A percentile compares a stretch with the other conserved stretches of the same genome.
Evolutionary conservation across 2,888 invertebrate genomes (phyloP).

Genomic region (Cepaea hortensis): DNA sequence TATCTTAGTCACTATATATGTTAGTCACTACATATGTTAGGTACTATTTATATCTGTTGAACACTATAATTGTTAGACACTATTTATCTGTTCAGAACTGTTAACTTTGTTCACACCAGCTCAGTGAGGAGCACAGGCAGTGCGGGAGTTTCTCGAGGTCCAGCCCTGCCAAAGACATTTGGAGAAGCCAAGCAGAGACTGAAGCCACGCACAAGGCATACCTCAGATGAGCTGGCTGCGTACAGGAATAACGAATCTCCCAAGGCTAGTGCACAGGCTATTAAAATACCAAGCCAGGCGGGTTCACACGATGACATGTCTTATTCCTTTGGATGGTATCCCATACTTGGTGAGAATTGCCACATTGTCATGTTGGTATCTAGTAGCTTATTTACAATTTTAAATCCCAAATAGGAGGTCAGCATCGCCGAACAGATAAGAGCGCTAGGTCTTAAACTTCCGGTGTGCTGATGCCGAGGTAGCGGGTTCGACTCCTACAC

Average conservation of each 20-base stretch:
- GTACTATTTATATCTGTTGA: too few relatives aligned
- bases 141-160: slow-evolving; percentile 79
- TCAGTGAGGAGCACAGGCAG: slow-evolving; percentile 92
- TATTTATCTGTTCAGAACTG: too few relatives aligned
- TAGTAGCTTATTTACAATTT: too few relatives aligned
- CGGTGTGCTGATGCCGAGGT: too few relatives aligned
- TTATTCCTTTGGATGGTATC: slow-evolving; percentile 54
- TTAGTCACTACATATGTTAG: too few relatives aligned
- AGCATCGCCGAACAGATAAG: too few relatives aligned
- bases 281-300: slow-evolving; percentile 57
- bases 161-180: slow-evolving; percentile 46
- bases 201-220: slow-evolving; percentile 46
- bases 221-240: slow-evolving; percentile 49
- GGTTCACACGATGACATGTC: slow-evolving; percentile 52
- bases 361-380: too few relatives aligned
- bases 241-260: slow-evolving; percentile 17
- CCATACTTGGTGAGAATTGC: slow-evolving; percentile 48
- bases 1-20: too few relatives aligned
- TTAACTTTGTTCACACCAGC: slow-evolving; percentile 78
- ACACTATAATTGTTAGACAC: too few relatives aligned
- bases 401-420: too few relatives aligned
- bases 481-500: too few relatives aligned
- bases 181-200: slow-evolving; percentile 45
- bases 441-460: too few relatives aligned
- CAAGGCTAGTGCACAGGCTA: slow-evolving; percentile 52